A percentile compares a stretch with the other conserved stretches of the same genome.
Conservation (phyloP, 2,888 invertebrate species). For the Aromia moschata region DNA sequence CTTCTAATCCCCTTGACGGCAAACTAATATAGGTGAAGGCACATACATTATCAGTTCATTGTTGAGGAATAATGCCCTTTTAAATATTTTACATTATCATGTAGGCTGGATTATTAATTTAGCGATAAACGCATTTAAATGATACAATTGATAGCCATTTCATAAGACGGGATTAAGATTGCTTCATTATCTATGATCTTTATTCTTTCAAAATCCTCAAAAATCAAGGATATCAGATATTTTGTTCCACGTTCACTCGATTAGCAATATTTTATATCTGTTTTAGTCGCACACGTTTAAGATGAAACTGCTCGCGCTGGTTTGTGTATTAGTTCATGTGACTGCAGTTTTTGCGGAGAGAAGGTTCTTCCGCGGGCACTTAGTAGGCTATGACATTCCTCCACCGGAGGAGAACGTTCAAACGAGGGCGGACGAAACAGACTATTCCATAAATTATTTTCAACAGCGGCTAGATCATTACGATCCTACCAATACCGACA, state of each 20-base stretch:
- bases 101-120: no score
- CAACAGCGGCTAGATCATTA: slow-evolving; percentile 24
- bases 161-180: background rate
- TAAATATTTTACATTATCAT: no score
- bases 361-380: background rate
- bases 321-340: background rate
- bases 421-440: background rate
- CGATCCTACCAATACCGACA: slow-evolving; percentile 13
- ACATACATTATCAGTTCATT: no score
- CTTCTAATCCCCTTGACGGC: no score
- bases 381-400: slow-evolving; percentile 4
- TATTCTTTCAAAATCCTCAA: background rate
- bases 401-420: background rate
- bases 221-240: background rate
- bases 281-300: background rate
- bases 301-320: background rate
- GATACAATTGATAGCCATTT: background rate
- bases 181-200: background rate
- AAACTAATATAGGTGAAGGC: no score
- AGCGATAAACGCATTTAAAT: background rate
- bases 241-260: background rate
- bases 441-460: slow-evolving; percentile 54
- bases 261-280: background rate
- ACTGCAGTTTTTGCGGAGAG: background rate
- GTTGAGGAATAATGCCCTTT: no score